Evolutionary conservation across 2,888 invertebrate genomes (phyloP).

Genomic region (Spicauda simplicius): DNA sequence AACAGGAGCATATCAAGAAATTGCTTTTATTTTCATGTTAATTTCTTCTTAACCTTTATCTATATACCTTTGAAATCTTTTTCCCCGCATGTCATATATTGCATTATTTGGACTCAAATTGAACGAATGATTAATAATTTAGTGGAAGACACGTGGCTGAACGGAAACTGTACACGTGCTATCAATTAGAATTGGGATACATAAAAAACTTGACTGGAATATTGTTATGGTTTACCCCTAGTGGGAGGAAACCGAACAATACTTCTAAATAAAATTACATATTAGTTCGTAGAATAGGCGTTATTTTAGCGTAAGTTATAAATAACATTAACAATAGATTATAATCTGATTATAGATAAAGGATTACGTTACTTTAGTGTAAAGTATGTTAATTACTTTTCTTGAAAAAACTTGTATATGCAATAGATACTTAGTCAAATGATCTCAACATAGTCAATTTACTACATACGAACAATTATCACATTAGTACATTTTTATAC

Average conservation of each 20-base stretch:
- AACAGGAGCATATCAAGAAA: slow-evolving; percentile 46
- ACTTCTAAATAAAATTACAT: not conserved
- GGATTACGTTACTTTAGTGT: too few species aligned
- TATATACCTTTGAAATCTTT: slow-evolving; percentile 46
- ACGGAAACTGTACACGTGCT: slow-evolving; percentile 79
- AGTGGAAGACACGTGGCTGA: slow-evolving; percentile 75
- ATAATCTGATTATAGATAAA: too few species aligned
- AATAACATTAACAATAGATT: too few species aligned
- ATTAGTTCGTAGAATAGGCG: not conserved
- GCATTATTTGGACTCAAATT: slow-evolving; percentile 46
- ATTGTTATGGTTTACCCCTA: slow-evolving; percentile 57
- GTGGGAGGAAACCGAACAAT: slow-evolving; percentile 55
- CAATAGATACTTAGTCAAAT: too few species aligned
- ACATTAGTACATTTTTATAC: too few species aligned
- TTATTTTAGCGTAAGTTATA: not conserved
- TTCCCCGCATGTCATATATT: slow-evolving; percentile 54
- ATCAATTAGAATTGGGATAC: slow-evolving; percentile 74
- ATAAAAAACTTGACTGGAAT: slow-evolving; percentile 60
- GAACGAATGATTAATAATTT: slow-evolving; percentile 76
- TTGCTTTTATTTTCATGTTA: slow-evolving; percentile 67
- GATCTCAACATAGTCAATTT: too few species aligned
- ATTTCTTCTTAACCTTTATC: slow-evolving; percentile 52
- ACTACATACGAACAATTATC: too few species aligned
- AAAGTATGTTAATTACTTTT: too few species aligned
- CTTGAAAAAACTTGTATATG: too few species aligned